Percentiles rank a stretch among this genome's conserved stretches.
Evolutionary conservation across 2,797 vertebrate genomes (phyloP).

Genomic region (Poeciliopsis gracilis): DNA sequence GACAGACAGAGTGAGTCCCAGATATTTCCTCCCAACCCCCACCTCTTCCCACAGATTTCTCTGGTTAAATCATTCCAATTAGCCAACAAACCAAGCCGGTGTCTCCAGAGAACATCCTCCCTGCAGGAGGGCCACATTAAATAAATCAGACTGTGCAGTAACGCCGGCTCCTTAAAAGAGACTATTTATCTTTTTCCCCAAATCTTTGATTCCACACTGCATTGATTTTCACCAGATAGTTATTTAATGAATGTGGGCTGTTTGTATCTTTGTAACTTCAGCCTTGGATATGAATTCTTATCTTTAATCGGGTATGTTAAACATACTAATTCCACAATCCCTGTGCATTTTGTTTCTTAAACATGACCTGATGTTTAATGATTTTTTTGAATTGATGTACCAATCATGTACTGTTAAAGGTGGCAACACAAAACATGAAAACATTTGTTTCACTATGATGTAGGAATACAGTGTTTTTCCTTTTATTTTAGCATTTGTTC

Average conservation of each 20-base stretch:
- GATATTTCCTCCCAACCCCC: background rate
- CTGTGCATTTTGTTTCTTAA: slow-evolving; percentile 30
- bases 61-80: slow-evolving; percentile 76
- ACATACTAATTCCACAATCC: slow-evolving; percentile 19
- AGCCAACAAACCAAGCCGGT: slow-evolving; percentile 66
- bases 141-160: slow-evolving; percentile 67
- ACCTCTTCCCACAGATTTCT: slow-evolving; percentile 44
- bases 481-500: slow-evolving; percentile 44
- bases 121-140: slow-evolving; percentile 68
- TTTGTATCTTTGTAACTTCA: slow-evolving; percentile 35
- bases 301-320: slow-evolving; percentile 41
- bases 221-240: slow-evolving; percentile 51
- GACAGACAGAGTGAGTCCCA: slow-evolving; percentile 38
- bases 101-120: slow-evolving; percentile 67
- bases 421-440: slow-evolving; percentile 26
- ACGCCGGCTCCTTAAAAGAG: slow-evolving; percentile 35
- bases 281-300: slow-evolving; percentile 39
- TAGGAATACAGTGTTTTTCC: slow-evolving; percentile 21
- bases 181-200: background rate
- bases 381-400: slow-evolving; percentile 21
- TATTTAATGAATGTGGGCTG: slow-evolving; percentile 50
- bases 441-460: slow-evolving; percentile 36
- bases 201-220: slow-evolving; percentile 52
- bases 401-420: slow-evolving; percentile 36
- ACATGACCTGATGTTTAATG: slow-evolving; percentile 43